A percentile compares a stretch with the other conserved stretches of the same genome.
These are phyloP conservation scores for Xiphophorus hellerii DNA, from an alignment of 2,113 vertebrate species.

Conservation along the genomic window DNA sequence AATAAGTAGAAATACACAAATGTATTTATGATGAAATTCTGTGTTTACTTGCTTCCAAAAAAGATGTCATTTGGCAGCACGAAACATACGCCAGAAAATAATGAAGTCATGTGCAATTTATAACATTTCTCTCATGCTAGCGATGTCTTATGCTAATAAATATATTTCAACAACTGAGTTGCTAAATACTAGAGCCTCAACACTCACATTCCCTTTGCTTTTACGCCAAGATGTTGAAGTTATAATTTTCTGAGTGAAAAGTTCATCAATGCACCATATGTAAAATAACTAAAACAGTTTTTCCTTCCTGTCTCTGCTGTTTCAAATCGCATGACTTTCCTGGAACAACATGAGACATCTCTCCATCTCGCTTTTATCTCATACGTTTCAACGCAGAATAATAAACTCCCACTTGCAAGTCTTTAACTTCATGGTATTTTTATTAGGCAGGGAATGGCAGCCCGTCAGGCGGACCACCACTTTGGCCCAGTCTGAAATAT, in stretches of 20 bases:
- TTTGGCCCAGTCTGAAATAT: constrained; percentile 28
- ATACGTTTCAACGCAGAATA: constrained; percentile 2
- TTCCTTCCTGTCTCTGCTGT: neutral
- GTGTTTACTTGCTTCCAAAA: neutral
- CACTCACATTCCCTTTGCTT: neutral
- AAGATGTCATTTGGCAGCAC: constrained; percentile 8
- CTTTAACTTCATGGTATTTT: constrained; percentile 21
- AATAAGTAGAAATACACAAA: too few relatives aligned
- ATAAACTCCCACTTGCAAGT: constrained; percentile 16
- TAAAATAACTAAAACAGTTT: constrained; percentile 4
- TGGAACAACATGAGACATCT: neutral
- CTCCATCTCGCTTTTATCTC: constrained; percentile 4
- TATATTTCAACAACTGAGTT: neutral
- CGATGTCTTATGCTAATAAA: constrained; percentile 27
- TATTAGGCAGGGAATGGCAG: constrained; percentile 25
- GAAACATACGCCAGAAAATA: neutral
- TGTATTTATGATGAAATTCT: too few relatives aligned
- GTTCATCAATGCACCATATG: neutral
- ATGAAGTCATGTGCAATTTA: constrained; percentile 27
- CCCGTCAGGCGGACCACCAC: constrained; percentile 9
- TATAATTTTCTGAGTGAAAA: constrained; percentile 1
- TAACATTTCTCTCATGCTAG: constrained; percentile 28
- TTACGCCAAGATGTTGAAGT: neutral
- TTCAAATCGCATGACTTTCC: neutral
- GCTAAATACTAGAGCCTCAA: constrained; percentile 12